These are phyloP conservation scores for Aphidoletes aphidimyza DNA, from an alignment of 2,888 invertebrate genomes.

Conservation along the genomic window DNA sequence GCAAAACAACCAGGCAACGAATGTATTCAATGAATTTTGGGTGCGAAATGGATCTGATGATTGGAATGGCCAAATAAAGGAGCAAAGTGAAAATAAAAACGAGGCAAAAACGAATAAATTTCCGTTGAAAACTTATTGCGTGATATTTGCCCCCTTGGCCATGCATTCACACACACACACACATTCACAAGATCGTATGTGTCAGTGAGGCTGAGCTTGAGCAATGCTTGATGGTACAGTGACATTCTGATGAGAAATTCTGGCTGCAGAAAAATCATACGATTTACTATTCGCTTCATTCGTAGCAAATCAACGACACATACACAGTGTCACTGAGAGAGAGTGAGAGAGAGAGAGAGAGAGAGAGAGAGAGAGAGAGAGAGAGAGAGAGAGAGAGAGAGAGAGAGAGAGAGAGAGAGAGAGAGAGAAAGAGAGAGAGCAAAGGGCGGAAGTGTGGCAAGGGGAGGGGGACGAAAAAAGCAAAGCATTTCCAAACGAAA, in stretches of 20 bases:
- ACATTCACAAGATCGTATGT: neutral
- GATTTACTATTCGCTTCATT: no score
- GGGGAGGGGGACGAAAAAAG: neutral
- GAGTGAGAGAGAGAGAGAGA: neutral
- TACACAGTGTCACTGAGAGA: no score
- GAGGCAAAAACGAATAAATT: neutral
- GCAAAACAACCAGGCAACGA: neutral
- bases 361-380: neutral
- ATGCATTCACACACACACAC: neutral
- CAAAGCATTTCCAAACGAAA: neutral
- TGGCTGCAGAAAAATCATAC: neutral
- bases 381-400: neutral
- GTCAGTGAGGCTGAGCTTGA: neutral
- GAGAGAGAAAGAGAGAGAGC: neutral
- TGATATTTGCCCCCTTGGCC: no score
- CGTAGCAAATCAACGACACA: no score
- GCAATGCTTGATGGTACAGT: neutral
- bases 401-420: neutral
- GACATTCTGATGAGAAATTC: neutral
- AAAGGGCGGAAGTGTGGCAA: neutral
- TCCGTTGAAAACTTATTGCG: conserved; percentile 6
- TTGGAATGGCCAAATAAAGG: neutral
- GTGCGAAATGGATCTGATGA: neutral
- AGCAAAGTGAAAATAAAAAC: neutral
- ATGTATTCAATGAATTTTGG: neutral